phyloP scores from a whole-genome alignment of 1,140 invertebrate species.

The Portunus trituberculatus region DNA sequence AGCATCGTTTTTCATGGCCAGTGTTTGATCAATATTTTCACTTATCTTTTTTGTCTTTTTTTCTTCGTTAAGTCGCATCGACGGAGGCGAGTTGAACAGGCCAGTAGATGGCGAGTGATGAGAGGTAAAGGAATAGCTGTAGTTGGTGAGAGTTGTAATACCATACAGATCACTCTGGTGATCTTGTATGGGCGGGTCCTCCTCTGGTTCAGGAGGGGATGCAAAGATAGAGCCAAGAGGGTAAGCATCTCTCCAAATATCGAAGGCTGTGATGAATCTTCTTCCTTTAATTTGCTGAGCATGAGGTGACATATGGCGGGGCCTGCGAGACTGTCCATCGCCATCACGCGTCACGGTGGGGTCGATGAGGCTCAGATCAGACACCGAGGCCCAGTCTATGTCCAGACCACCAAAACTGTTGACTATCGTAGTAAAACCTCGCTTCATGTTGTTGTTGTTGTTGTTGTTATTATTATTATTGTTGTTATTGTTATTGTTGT shows the following conservation, averaged over 20 bases:
- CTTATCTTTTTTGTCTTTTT: too few relatives aligned
- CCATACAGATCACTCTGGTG: neutral
- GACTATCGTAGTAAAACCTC: constrained; percentile 28
- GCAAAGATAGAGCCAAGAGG: constrained; percentile 36
- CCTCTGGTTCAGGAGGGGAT: neutral
- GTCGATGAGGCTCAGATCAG: constrained; percentile 57
- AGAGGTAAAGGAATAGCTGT: too few relatives aligned
- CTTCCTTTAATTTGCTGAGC: neutral
- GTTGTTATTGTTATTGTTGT: constrained; percentile 74
- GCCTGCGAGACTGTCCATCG: neutral
- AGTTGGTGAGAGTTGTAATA: too few relatives aligned
- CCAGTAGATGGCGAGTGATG: too few relatives aligned
- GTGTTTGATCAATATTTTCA: too few relatives aligned
- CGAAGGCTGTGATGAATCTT: constrained; percentile 33
- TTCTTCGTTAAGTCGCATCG: too few relatives aligned
- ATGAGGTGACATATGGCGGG: neutral
- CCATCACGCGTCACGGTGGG: neutral
- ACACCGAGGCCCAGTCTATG: constrained; percentile 62
- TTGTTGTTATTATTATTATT: constrained; percentile 75
- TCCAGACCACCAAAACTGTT: constrained; percentile 64
- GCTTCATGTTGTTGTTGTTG: constrained; percentile 66
- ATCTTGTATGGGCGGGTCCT: neutral
- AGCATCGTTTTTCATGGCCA: too few relatives aligned
- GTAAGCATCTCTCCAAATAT: constrained; percentile 44
- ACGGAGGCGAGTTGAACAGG: too few relatives aligned